Evolutionary conservation across 2,797 vertebrate species (phyloP).

Genomic region (Pteropus rufus): DNA sequence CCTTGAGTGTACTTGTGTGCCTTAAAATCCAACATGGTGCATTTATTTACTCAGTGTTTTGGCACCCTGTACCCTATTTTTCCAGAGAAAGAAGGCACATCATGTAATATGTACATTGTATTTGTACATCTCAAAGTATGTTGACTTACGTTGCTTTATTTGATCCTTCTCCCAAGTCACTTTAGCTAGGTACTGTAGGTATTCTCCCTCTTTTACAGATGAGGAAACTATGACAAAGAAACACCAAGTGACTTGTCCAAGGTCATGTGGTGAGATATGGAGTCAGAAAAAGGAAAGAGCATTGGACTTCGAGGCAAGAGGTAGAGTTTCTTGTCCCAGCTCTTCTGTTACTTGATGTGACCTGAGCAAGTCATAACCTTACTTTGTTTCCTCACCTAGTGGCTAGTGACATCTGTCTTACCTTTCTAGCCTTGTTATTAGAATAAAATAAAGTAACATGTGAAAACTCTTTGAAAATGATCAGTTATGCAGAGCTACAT

Average conservation of each 20-base stretch:
- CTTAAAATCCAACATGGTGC: not conserved
- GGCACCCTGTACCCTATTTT: not conserved
- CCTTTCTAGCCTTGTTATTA: slow-evolving; percentile 2
- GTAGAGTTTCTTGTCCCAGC: slow-evolving; percentile 40
- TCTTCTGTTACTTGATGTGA: slow-evolving; percentile 26
- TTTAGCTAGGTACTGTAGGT: slow-evolving; percentile 28
- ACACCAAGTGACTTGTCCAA: slow-evolving; percentile 33
- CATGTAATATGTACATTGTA: slow-evolving; percentile 22
- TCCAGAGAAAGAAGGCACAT: not conserved
- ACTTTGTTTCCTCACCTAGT: slow-evolving; percentile 19
- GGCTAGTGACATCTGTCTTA: not conserved
- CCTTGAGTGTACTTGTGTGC: not conserved
- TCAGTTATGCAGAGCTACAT: not conserved
- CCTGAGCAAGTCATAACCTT: not conserved
- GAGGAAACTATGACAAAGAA: slow-evolving; percentile 50
- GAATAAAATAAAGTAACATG: slow-evolving; percentile 33
- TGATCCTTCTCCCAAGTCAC: slow-evolving; percentile 5
- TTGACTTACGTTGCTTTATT: slow-evolving; percentile 48
- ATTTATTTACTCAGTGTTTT: slow-evolving; percentile 44
- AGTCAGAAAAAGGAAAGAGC: slow-evolving; percentile 34
- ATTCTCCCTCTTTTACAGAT: slow-evolving; percentile 27
- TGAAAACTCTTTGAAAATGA: slow-evolving; percentile 28
- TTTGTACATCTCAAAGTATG: slow-evolving; percentile 7
- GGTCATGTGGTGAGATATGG: slow-evolving; percentile 26
- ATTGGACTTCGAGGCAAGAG: slow-evolving; percentile 17